phyloP scores from a whole-genome alignment of 2,888 invertebrate genomes.

The Tenthredo scrophulariae region DNA sequence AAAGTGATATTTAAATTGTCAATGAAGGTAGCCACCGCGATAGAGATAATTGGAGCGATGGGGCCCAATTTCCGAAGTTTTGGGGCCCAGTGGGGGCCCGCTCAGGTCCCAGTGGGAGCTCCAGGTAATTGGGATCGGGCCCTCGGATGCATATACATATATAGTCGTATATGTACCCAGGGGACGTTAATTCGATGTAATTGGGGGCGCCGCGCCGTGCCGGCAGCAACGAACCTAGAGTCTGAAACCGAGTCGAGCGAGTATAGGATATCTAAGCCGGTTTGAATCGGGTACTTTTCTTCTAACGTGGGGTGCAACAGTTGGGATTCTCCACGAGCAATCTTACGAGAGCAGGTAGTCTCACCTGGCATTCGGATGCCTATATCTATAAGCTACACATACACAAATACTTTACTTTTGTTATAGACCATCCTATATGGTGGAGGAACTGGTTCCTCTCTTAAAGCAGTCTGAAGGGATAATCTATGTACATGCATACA shows the following conservation, averaged over 20 bases:
- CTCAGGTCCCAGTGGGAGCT: slow-evolving; percentile 46
- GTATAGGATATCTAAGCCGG: slow-evolving; percentile 16
- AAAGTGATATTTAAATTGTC: neutral
- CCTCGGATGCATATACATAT: slow-evolving; percentile 15
- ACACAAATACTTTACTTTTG: neutral
- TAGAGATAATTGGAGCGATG: slow-evolving; percentile 45
- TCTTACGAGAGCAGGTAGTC: slow-evolving; percentile 34
- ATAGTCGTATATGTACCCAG: slow-evolving; percentile 31
- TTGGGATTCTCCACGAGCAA: neutral
- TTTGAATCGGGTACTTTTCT: slow-evolving; percentile 5
- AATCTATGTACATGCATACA: neutral
- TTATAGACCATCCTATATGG: slow-evolving; percentile 14
- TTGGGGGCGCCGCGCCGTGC: slow-evolving; percentile 54
- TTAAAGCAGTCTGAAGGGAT: neutral
- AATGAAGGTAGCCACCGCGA: slow-evolving; percentile 23
- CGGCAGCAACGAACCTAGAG: slow-evolving; percentile 35
- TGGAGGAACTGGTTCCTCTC: slow-evolving; percentile 26
- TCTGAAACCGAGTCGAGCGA: neutral
- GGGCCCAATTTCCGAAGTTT: slow-evolving; percentile 46
- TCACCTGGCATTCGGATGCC: slow-evolving; percentile 30
- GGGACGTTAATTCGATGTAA: slow-evolving; percentile 62
- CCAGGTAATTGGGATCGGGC: slow-evolving; percentile 49
- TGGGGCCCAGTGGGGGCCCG: slow-evolving; percentile 38
- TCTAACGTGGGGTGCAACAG: slow-evolving; percentile 22
- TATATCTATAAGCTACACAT: neutral